Percentiles rank a stretch among this genome's conserved stretches.
phyloP scores from a whole-genome alignment of 2,888 invertebrate genomes.

The Sicus ferrugineus region DNA sequence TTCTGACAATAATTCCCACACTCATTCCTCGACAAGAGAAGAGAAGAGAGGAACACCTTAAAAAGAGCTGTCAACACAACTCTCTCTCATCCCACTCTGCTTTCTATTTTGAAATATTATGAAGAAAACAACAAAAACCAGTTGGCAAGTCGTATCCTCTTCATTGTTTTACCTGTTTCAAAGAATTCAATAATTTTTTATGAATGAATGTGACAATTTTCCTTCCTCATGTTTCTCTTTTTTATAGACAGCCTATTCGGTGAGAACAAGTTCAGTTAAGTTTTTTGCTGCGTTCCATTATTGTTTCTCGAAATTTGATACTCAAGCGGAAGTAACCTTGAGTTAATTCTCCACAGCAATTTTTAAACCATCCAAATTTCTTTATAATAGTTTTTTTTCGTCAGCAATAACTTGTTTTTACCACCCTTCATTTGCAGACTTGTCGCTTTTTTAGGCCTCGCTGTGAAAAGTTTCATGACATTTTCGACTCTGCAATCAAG shows the following conservation, averaged over 20 bases:
- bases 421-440: too few species aligned
- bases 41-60: neutral
- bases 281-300: conserved; percentile 6
- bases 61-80: neutral
- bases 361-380: too few species aligned
- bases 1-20: too few species aligned
- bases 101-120: neutral
- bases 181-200: neutral
- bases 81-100: neutral
- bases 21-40: too few species aligned
- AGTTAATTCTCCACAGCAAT: too few species aligned
- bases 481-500: too few species aligned
- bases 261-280: conserved; percentile 13
- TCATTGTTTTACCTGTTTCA: neutral
- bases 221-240: neutral
- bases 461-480: too few species aligned
- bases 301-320: conserved; percentile 40
- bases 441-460: too few species aligned
- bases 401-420: too few species aligned
- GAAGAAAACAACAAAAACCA: neutral
- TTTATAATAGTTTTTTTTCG: too few species aligned
- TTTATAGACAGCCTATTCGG: neutral
- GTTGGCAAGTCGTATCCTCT: neutral
- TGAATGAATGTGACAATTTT: neutral
- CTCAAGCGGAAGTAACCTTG: conserved; percentile 59